A percentile compares a stretch with the other conserved stretches of the same genome.
These are phyloP conservation scores for Calypte anna DNA, from an alignment of 2,113 vertebrate species.

Conservation along the genomic window DNA sequence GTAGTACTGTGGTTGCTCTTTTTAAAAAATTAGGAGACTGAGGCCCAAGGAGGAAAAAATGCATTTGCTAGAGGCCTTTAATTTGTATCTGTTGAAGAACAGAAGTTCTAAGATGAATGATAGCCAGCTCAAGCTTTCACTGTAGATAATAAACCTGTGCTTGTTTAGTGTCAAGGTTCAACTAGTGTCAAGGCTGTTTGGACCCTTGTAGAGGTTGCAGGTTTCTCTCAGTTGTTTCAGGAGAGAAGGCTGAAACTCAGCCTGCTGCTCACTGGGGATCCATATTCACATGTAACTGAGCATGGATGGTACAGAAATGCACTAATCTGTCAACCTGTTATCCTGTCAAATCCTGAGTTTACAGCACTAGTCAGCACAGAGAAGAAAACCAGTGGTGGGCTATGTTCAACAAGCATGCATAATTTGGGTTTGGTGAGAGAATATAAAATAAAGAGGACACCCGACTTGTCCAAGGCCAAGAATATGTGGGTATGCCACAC, in stretches of 20 bases:
- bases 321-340: background rate
- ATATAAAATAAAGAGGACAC: background rate
- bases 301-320: background rate
- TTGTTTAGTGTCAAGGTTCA: background rate
- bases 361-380: background rate
- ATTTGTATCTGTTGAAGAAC: background rate
- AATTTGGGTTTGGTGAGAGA: background rate
- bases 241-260: background rate
- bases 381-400: background rate
- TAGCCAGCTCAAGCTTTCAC: background rate
- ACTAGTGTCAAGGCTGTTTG: background rate
- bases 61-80: background rate
- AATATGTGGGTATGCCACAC: fast-evolving
- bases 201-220: background rate
- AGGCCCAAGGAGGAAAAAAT: background rate
- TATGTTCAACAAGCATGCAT: background rate
- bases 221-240: background rate
- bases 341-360: background rate
- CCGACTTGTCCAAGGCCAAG: background rate
- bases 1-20: background rate
- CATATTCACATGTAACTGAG: background rate
- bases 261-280: background rate
- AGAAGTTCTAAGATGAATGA: background rate
- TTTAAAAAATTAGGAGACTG: background rate
- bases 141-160: background rate